Evolutionary conservation across 2,888 invertebrate genomes (phyloP), one percentile per base, ranked within the genome.

Genomic region (Clistopyga incitator): DNA sequence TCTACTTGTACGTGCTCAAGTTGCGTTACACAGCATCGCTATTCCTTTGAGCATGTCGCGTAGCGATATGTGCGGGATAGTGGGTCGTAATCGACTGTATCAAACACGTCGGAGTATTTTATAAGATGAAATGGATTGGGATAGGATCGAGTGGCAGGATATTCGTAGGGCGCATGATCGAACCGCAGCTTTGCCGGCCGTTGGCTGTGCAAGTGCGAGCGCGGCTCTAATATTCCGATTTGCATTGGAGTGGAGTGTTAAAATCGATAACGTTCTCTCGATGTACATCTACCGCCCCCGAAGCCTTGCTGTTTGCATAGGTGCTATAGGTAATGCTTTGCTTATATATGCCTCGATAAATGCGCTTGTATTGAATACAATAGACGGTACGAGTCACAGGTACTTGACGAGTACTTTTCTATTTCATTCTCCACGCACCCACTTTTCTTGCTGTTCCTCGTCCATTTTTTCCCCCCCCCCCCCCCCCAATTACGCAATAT

Each of bases 201-300:
- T 64, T 71, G 68, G 80, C 72, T 74, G 77, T 79, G 81, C 47
- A 61, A 72, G 78, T 61, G 72, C 20, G 54, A 70, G 74, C 52
- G 15, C 74, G 61, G 70, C 78, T 71, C 77, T 70, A 70, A 75
- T 81, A 84, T 78, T 78, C 75, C 56, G 70, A 78, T 84, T 81
- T 78, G 78, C 68, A 64, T 80, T 78, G 68, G 42, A 68, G 78
- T 56, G 34, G 74, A 84, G 84, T 81, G 84, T 84, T 70, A 70
- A 84, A 84, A 84, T 84, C 84, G 81, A 84, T 84, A 81, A 84
- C 78, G 74, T 77, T 79, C 77, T 79, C 77, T 74, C 68, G 74
- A 83, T 52, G 65, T 76, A 47, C 76, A 75, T 82, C 59, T 52
- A 72, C 50, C 75, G 59, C 50, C 45, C 74, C 70, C 64, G 47